A percentile compares a stretch with the other conserved stretches of the same genome.
phyloP scores from a whole-genome alignment of 2,888 invertebrate species.

The Diarsia mendica region DNA sequence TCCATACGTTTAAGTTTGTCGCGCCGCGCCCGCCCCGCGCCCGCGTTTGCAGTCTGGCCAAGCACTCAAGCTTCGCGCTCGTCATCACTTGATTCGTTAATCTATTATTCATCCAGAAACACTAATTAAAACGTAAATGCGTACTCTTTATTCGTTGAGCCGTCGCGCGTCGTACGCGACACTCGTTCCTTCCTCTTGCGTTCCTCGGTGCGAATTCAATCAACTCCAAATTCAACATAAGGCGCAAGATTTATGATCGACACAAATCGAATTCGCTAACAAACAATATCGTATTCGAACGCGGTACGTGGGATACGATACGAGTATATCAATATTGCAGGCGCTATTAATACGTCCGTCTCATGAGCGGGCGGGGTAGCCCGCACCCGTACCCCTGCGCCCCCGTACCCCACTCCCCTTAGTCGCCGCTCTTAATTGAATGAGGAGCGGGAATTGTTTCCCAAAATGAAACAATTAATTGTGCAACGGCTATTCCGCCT shows the following conservation, averaged over 20 bases:
- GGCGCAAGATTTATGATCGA: constrained; percentile 91
- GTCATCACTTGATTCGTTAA: constrained; percentile 73
- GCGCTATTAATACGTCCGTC: constrained; percentile 90
- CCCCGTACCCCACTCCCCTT: constrained; percentile 76
- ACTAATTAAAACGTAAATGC: constrained; percentile 77
- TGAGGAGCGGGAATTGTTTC: constrained; percentile 91
- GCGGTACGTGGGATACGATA: constrained; percentile 88
- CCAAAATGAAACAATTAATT: constrained; percentile 91
- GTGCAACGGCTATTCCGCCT: constrained; percentile 91
- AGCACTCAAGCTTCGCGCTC: constrained; percentile 48
- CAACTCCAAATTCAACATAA: constrained; percentile 88
- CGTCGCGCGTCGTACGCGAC: constrained; percentile 42
- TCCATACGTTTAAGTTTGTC: no score
- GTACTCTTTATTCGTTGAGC: constrained; percentile 62
- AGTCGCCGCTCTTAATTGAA: constrained; percentile 90
- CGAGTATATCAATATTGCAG: constrained; percentile 91
- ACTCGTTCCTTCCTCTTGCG: constrained; percentile 71
- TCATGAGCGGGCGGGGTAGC: constrained; percentile 86
- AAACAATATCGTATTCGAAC: constrained; percentile 90
- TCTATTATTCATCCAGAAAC: constrained; percentile 82
- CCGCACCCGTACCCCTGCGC: constrained; percentile 66
- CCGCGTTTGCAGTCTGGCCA: no score
- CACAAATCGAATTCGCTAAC: constrained; percentile 90
- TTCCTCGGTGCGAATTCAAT: constrained; percentile 85
- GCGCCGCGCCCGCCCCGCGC: no score